Evolutionary conservation across 2,888 invertebrate genomes (phyloP).

Genomic region (Dicycla oo): DNA sequence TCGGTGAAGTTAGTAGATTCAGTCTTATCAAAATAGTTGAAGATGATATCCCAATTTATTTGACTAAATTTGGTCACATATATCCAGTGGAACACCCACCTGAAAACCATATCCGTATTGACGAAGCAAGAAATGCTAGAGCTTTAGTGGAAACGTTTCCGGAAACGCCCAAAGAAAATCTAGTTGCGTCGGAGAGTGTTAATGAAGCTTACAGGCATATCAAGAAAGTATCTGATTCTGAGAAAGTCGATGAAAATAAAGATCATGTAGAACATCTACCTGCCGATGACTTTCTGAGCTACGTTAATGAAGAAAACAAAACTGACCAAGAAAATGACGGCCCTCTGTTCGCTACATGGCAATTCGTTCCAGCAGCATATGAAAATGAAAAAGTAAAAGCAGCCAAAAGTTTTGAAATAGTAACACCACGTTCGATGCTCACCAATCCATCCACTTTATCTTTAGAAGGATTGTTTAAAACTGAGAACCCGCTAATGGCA

Average conservation of each 20-base stretch:
- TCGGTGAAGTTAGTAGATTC: slow-evolving; percentile 93
- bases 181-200: slow-evolving; percentile 88
- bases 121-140: slow-evolving; percentile 88
- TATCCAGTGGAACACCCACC: slow-evolving; percentile 89
- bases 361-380: slow-evolving; percentile 88
- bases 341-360: slow-evolving; percentile 78
- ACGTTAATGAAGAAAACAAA: slow-evolving; percentile 83
- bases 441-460: slow-evolving; percentile 92
- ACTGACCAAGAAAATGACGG: slow-evolving; percentile 73
- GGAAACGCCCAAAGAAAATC: slow-evolving; percentile 84
- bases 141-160: slow-evolving; percentile 79
- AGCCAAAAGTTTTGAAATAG: slow-evolving; percentile 80
- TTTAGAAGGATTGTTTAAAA: slow-evolving; percentile 92
- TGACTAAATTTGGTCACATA: slow-evolving; percentile 86
- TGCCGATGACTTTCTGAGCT: slow-evolving; percentile 82
- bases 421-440: slow-evolving; percentile 81
- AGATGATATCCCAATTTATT: slow-evolving; percentile 89
- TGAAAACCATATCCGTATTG: slow-evolving; percentile 86
- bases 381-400: slow-evolving; percentile 82
- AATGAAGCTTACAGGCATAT: slow-evolving; percentile 87
- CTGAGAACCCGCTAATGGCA: slow-evolving; percentile 82
- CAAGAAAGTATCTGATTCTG: slow-evolving; percentile 72
- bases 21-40: slow-evolving; percentile 93
- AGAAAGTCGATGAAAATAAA: slow-evolving; percentile 58
- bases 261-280: slow-evolving; percentile 76